Evolutionary conservation across 2,888 invertebrate species (phyloP).

Genomic region (Liposcelis brunnea): DNA sequence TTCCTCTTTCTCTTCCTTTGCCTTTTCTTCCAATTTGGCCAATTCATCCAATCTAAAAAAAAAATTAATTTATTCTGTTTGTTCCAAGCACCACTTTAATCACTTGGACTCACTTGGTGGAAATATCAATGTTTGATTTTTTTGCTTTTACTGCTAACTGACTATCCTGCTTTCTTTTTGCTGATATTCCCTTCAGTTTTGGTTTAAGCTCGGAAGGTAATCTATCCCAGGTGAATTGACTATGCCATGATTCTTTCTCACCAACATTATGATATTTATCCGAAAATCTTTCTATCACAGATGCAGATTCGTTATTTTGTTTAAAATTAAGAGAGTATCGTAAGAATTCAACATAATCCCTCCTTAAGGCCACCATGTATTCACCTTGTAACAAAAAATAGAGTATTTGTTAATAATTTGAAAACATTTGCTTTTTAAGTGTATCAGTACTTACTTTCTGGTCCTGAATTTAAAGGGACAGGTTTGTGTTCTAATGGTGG

Average conservation of each 20-base stretch:
- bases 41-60: conserved; percentile 17
- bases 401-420: too few species aligned
- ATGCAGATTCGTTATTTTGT: conserved; percentile 19
- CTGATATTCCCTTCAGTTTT: too few species aligned
- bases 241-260: background rate
- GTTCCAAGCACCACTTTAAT: too few species aligned
- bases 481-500: conserved; percentile 30
- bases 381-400: conserved; percentile 27
- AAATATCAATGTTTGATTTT: too few species aligned
- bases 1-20: conserved; percentile 40
- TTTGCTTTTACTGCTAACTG: too few species aligned
- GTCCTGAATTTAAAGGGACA: conserved; percentile 23
- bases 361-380: conserved; percentile 25
- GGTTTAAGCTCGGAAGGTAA: too few species aligned
- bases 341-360: conserved; percentile 24
- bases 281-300: conserved; percentile 27
- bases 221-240: too few species aligned
- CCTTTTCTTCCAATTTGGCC: conserved; percentile 20
- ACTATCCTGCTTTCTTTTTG: too few species aligned
- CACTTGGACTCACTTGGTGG: too few species aligned
- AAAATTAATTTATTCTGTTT: background rate
- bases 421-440: conserved; percentile 12
- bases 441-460: conserved; percentile 11
- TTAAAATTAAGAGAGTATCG: conserved; percentile 24
- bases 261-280: conserved; percentile 25